Conservation (phyloP, 2,888 invertebrate species). For the Ophioninae sp. region DNA sequence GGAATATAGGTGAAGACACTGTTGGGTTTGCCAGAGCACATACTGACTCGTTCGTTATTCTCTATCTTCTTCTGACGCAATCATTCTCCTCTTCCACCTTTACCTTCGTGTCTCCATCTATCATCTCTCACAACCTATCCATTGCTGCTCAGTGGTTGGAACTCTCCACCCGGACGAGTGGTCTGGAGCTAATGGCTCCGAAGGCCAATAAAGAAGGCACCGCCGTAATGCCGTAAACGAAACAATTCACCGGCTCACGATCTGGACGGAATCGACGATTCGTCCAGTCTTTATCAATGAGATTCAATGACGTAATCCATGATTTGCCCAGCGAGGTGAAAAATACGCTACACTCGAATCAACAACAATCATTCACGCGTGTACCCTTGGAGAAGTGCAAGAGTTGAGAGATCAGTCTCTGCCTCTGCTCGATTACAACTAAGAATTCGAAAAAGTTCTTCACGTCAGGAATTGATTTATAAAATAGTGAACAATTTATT, state of each 20-base stretch:
- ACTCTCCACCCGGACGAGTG: conserved; percentile 31
- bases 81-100: conserved; percentile 13
- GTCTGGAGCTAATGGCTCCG: conserved; percentile 44
- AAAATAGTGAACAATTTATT: too few species aligned
- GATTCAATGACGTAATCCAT: background rate
- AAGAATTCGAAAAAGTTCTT: too few species aligned
- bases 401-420: too few species aligned
- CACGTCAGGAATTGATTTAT: too few species aligned
- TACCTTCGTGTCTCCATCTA: conserved; percentile 14
- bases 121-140: conserved; percentile 11
- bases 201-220: conserved; percentile 35
- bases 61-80: background rate
- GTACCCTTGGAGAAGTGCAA: too few species aligned
- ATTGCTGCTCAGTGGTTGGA: conserved; percentile 13
- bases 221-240: conserved; percentile 6
- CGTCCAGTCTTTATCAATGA: background rate
- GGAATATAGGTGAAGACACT: conserved; percentile 41
- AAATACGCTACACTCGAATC: background rate
- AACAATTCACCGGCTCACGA: conserved; percentile 1
- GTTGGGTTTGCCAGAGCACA: conserved; percentile 10
- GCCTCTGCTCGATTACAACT: too few species aligned
- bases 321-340: background rate
- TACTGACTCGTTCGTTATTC: conserved; percentile 14
- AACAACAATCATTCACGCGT: too few species aligned
- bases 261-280: background rate